Evolutionary conservation across 1,140 invertebrate species (phyloP), one percentile per base, ranked within the genome.

Genomic region (Carposina sasakii): DNA sequence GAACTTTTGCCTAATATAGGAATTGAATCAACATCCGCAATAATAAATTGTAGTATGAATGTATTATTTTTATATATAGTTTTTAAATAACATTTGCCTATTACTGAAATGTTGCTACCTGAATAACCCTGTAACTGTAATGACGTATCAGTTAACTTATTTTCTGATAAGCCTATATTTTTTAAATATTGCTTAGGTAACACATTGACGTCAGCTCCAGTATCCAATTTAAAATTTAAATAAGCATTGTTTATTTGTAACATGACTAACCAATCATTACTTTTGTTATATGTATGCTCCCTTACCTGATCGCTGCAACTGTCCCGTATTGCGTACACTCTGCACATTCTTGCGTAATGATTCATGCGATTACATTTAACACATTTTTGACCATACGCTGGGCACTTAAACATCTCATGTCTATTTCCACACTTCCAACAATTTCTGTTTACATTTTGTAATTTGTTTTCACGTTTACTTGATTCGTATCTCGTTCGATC

Each of bases 341-440:
- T 10, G 20, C 36, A 48, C 47, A 40, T 48, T 17, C 47, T 33
- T 26, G 48, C 37, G n/a, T 22, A 42, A 16, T 50, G 48, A 26
- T 50, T 48, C 34, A 48, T 40, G 16, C 36, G 22, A 30, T 48
- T 20, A 15, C 46, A 48, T 9, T 30, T 40, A n/a, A 21, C 16
- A 40, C 46, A 48, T 23, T 22, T 31, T 12, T 24, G 13, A 17
- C 44, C 33, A 22, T 22, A 47, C 31, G 33, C 44, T 12, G 44
- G 44, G 22, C 44, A 47, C 2, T 47, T 33, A 20, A 36, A 23
- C 17, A 31, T 47, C 13, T 22, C 3, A 13, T 47, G 44, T 24
- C 20, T 15, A 15, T 15, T 19, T 15, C 33, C 44, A 23, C 44
- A 47, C 16, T 45, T 45, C 6, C 17, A 12, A 16, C 42, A 45